Evolutionary conservation across 2,113 vertebrate genomes (phyloP).

Genomic region (Phasianus colchicus): DNA sequence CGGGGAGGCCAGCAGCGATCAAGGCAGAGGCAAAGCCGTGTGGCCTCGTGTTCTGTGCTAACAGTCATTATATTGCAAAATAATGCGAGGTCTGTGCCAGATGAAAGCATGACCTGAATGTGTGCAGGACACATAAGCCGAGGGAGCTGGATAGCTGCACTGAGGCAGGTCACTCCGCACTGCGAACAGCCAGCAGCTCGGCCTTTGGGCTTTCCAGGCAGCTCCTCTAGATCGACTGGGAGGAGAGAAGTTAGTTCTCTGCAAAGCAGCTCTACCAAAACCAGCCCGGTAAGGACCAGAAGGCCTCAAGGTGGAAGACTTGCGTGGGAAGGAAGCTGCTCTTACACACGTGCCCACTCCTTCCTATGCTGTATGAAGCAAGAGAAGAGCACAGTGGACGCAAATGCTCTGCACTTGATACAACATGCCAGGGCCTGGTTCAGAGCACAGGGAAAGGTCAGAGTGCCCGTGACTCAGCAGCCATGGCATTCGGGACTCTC

Average conservation of each 20-base stretch:
- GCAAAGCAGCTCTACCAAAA: background rate
- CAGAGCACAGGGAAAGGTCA: background rate
- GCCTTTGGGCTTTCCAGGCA: background rate
- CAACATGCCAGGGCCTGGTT: background rate
- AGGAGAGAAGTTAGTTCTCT: background rate
- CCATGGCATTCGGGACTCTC: background rate
- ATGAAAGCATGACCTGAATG: background rate
- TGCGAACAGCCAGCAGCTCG: background rate
- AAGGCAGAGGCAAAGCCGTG: background rate
- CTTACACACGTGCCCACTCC: background rate
- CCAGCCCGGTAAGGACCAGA: background rate
- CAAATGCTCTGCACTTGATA: background rate
- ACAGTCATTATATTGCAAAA: background rate
- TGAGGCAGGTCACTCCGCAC: background rate
- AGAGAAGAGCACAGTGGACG: background rate
- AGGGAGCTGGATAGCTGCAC: background rate
- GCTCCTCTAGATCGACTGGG: background rate
- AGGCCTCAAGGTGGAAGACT: background rate
- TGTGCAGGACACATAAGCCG: background rate
- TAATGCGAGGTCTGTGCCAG: background rate
- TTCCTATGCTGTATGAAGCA: background rate
- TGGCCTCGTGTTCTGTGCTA: background rate
- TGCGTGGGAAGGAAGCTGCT: background rate
- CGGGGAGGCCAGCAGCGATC: conserved; percentile 3
- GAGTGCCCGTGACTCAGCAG: background rate